These are phyloP conservation scores for Crypturellus undulatus DNA, from an alignment of 2,113 vertebrate genomes.

Conservation along the genomic window DNA sequence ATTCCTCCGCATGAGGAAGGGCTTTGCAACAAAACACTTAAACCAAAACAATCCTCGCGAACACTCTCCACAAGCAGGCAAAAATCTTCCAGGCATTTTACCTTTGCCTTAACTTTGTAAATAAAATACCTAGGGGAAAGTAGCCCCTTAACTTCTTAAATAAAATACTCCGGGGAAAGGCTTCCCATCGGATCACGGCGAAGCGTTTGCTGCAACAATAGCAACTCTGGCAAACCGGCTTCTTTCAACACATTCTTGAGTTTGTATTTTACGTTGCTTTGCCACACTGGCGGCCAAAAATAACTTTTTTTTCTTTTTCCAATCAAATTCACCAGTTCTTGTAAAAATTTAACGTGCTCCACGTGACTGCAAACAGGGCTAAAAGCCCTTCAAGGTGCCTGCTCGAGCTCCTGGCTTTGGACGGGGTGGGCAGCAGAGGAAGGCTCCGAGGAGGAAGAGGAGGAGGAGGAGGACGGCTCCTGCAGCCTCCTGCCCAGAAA, in stretches of 20 bases:
- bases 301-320: conserved; percentile 62
- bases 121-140: background rate
- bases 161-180: background rate
- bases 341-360: conserved; percentile 24
- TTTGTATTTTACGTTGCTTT: conserved; percentile 58
- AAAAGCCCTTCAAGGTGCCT: background rate
- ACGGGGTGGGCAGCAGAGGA: background rate
- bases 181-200: background rate
- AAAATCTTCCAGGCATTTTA: conserved; percentile 1
- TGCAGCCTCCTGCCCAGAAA: background rate
- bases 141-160: background rate
- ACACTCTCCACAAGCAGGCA: background rate
- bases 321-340: conserved; percentile 50
- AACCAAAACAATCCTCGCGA: background rate
- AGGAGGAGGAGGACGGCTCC: background rate
- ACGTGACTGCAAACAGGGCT: background rate
- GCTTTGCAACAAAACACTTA: background rate
- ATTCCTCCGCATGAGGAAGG: background rate
- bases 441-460: background rate
- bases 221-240: background rate
- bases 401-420: background rate
- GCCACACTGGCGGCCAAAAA: conserved; percentile 55
- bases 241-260: conserved; percentile 52
- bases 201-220: conserved; percentile 51
- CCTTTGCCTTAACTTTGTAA: background rate